Evolutionary conservation across 2,888 invertebrate genomes (phyloP), one percentile per base, ranked within the genome.

Genomic region (Achlya flavicornis): DNA sequence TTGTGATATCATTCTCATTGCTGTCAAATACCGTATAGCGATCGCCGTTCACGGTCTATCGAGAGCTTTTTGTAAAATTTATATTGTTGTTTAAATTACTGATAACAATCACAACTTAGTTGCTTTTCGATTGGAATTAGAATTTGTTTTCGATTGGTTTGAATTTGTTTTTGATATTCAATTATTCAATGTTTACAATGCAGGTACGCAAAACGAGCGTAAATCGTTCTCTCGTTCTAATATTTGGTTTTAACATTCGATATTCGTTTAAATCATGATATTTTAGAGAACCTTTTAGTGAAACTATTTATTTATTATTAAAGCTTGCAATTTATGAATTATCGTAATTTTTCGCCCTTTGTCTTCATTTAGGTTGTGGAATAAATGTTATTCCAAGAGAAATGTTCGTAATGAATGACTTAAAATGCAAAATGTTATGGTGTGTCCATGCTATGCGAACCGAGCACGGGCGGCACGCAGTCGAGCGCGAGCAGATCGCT

Each of bases 121-220:
- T 53, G 19, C 10, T 53, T 53, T 66, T 61, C 59, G 71, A 80
- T 78, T 76, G 76, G 69, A 75, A 72, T 74, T 68, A 66, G 68
- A 72, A 74, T 75, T 75, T 74, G 79, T 74, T 77, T 72, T 67
- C 41, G 68, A 73, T 75, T 74, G 70, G 73, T 75, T 75, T 70
- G 63, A 70, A 68, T 68, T 69, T 66, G 73, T 70, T 70, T 74
- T 73, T 64, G 57, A 70, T 69, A 73, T 69, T 8, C 58, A 73
- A 65, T 74, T 77, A 77, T 75, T 69, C 19, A 53, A 53, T 53
- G 19, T 19, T 48, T 48, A 38, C 38, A 8, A 38, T 38, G 48
- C 0, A 48, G 2, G 53, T 46, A 26, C 16, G 14, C 4, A 48
- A n/a, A 48, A n/a, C 14, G n/a, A 48, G 16, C 16, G 19, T 19